phyloP scores from a whole-genome alignment of 2,797 vertebrate genomes.

The Squalus acanthias region DNA sequence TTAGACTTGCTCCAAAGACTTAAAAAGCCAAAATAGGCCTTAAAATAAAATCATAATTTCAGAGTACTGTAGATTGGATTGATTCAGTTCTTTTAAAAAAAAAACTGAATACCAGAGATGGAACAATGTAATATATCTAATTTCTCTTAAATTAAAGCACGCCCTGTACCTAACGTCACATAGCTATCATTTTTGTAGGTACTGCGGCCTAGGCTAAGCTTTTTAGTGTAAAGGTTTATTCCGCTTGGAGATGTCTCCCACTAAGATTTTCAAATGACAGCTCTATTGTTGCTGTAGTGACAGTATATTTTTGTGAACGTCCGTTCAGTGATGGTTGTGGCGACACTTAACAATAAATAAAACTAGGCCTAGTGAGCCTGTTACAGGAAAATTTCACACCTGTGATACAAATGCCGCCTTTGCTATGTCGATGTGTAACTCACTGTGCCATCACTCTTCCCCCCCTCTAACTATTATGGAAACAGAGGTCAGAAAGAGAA shows the following conservation, averaged over 20 bases:
- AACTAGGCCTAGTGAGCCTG: neutral
- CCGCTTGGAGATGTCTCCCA: neutral
- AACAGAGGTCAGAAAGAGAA: neutral
- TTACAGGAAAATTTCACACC: neutral
- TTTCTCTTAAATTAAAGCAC: neutral
- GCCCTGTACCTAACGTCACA: neutral
- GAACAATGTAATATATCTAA: neutral
- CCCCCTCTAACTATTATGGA: neutral
- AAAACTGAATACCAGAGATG: neutral
- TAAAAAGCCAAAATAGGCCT: neutral
- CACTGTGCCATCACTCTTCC: neutral
- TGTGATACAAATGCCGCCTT: neutral
- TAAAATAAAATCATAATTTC: neutral
- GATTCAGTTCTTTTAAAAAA: neutral
- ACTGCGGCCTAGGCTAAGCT: neutral
- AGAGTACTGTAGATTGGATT: neutral
- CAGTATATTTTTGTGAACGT: neutral
- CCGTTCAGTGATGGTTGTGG: neutral
- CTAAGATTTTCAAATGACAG: slow-evolving; percentile 6
- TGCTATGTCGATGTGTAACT: neutral
- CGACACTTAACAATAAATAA: neutral
- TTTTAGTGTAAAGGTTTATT: neutral
- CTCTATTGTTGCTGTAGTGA: neutral
- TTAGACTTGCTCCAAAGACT: neutral
- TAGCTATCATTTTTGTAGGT: neutral